Percentiles rank a stretch among this genome's conserved stretches.
Evolutionary conservation across 2,797 vertebrate genomes (phyloP).

Genomic region (Cossypha heuglini): DNA sequence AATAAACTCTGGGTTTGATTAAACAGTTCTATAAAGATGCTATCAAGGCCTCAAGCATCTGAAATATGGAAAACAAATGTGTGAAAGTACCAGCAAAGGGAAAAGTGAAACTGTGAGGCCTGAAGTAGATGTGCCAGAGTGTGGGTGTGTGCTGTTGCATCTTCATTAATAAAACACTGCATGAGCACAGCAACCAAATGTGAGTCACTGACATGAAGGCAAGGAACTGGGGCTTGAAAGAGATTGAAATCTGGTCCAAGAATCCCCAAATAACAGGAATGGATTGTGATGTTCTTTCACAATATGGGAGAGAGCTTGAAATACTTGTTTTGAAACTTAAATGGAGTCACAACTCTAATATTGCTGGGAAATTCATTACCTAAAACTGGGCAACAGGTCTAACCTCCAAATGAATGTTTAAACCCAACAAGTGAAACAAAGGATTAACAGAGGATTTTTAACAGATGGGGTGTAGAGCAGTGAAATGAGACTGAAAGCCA

Average conservation of each 20-base stretch:
- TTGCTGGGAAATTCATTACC: neutral
- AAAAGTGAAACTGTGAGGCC: conserved; percentile 6
- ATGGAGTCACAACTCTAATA: neutral
- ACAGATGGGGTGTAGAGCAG: neutral
- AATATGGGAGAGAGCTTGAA: neutral
- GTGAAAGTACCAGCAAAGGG: neutral
- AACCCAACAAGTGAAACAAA: neutral
- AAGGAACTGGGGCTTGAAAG: neutral
- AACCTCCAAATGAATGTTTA: neutral
- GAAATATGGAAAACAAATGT: neutral
- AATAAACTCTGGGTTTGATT: conserved; percentile 28
- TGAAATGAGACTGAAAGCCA: neutral
- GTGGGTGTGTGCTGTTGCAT: neutral
- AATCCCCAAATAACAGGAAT: neutral
- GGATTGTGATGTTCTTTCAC: neutral
- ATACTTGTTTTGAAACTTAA: neutral
- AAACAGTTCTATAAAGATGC: conserved; percentile 35
- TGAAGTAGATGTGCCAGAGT: neutral
- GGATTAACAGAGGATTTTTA: neutral
- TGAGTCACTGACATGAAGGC: neutral
- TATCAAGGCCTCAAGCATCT: conserved; percentile 6
- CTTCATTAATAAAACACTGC: neutral
- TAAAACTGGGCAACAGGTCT: neutral
- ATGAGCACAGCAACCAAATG: neutral
- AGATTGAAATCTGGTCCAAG: neutral